Evolutionary conservation across 2,797 vertebrate species (phyloP).

Genomic region (Spheniscus humboldti): DNA sequence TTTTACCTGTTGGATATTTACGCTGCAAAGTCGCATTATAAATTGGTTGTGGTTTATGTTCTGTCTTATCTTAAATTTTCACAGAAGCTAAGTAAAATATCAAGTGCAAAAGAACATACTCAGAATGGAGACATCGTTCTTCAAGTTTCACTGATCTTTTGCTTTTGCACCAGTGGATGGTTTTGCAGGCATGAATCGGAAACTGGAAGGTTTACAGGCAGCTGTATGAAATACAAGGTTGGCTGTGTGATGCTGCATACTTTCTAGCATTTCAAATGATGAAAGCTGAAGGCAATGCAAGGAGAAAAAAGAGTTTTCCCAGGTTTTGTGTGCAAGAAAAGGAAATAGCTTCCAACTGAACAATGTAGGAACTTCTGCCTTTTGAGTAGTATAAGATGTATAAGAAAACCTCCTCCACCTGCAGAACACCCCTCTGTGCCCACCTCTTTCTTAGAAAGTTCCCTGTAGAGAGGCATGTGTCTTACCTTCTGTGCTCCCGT

Average conservation of each 20-base stretch:
- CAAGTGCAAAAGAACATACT: neutral
- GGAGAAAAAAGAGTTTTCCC: neutral
- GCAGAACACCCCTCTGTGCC: neutral
- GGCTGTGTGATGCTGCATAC: neutral
- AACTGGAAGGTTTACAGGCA: neutral
- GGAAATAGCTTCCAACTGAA: neutral
- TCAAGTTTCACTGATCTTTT: neutral
- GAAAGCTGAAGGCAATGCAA: neutral
- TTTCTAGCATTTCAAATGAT: neutral
- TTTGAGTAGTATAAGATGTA: neutral
- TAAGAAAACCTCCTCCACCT: neutral
- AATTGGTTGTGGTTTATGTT: neutral
- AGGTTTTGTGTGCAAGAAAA: neutral
- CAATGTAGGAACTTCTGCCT: neutral
- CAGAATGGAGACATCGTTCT: neutral
- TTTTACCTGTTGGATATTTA: neutral
- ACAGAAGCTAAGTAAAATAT: neutral
- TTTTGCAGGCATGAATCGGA: neutral
- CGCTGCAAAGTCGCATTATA: neutral
- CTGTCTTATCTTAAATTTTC: neutral
- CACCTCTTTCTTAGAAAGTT: neutral
- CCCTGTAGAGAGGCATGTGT: neutral
- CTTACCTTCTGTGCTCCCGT: neutral
- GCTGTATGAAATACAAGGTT: neutral
- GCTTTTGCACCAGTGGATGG: neutral